These are phyloP conservation scores for Loriculus beryllinus DNA, from an alignment of 2,797 vertebrate genomes.

Conservation along the genomic window DNA sequence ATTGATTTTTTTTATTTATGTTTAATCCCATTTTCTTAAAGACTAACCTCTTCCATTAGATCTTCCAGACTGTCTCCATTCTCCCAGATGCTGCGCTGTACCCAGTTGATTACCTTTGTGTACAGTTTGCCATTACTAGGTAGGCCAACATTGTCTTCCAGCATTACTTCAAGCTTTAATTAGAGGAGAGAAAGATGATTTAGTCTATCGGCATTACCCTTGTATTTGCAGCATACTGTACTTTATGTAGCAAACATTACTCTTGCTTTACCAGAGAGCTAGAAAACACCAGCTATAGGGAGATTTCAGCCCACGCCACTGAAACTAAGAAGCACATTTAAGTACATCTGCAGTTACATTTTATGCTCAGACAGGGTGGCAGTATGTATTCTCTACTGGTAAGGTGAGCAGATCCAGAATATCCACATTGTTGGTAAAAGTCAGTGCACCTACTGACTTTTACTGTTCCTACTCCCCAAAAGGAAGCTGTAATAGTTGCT, in stretches of 20 bases:
- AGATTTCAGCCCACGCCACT: not conserved
- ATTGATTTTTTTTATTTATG: slow-evolving; percentile 25
- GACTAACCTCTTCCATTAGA: slow-evolving; percentile 99
- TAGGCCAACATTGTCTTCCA: slow-evolving; percentile 94
- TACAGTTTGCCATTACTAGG: slow-evolving; percentile 98
- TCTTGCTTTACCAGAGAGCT: not conserved
- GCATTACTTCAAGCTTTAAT: slow-evolving; percentile 94
- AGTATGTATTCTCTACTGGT: fast-evolving
- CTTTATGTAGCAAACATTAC: not conserved
- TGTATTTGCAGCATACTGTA: not conserved
- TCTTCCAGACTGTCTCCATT: slow-evolving; percentile 93
- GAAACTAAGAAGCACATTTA: not conserved
- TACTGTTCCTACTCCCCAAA: not conserved
- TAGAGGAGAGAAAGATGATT: not conserved
- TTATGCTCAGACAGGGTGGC: not conserved
- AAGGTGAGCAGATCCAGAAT: not conserved
- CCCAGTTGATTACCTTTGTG: slow-evolving; percentile 98
- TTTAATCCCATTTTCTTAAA: slow-evolving; percentile 73
- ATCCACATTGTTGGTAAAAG: not conserved
- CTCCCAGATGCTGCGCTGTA: slow-evolving; percentile 97
- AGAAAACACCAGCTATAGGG: not conserved
- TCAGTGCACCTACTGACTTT: not conserved
- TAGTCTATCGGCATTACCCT: not conserved
- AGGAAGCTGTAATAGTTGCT: not conserved
- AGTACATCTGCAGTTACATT: not conserved